phyloP scores from a whole-genome alignment of 2,113 vertebrate species.

The Cynocephalus volans region DNA sequence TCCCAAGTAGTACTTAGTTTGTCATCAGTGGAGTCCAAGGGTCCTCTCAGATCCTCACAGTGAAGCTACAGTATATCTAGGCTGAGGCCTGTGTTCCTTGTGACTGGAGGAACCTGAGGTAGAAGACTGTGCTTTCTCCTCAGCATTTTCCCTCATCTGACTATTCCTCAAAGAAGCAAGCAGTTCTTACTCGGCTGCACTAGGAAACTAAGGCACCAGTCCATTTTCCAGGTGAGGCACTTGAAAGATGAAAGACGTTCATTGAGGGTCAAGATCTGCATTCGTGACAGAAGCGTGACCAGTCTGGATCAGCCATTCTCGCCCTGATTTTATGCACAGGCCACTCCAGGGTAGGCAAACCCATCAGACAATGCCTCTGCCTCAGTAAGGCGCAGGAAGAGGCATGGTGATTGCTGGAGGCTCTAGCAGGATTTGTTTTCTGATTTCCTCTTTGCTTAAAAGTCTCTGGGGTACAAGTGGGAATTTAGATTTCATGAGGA shows the following conservation, averaged over 20 bases:
- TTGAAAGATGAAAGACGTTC: background rate
- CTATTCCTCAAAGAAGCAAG: background rate
- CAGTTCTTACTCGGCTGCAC: background rate
- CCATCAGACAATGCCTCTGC: background rate
- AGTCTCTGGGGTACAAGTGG: slow-evolving; percentile 31
- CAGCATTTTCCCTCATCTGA: background rate
- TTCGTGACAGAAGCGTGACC: background rate
- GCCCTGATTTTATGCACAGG: too few relatives aligned
- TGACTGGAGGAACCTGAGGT: background rate
- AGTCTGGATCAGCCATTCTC: background rate
- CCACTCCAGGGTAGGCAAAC: background rate
- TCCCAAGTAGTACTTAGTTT: too few relatives aligned
- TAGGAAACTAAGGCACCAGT: background rate
- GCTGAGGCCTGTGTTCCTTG: background rate
- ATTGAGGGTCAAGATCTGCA: background rate
- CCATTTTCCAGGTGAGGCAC: background rate
- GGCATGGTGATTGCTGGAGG: too few relatives aligned
- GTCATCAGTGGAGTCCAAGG: background rate
- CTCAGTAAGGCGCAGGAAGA: background rate
- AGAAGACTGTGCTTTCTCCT: background rate
- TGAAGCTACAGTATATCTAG: background rate
- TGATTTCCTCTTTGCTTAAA: slow-evolving; percentile 42
- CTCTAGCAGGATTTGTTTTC: background rate
- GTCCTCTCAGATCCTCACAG: background rate
- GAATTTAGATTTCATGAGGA: slow-evolving; percentile 61